Base-by-base conservation (phyloP, 1,140 invertebrate species). In the Drosophila suzukii region DNA sequence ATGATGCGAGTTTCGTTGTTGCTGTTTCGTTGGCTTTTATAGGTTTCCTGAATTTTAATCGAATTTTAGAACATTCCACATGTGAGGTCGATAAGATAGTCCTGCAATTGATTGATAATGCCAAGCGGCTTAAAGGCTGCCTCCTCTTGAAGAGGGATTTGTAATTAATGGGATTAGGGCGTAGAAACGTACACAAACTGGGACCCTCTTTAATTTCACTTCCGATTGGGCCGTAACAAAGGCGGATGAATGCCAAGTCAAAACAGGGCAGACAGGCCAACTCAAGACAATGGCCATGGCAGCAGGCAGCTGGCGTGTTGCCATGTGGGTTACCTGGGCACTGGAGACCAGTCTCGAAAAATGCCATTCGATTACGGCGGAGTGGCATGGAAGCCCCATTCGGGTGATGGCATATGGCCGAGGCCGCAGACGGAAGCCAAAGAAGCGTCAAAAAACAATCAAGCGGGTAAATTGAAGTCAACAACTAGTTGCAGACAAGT, bases 281-380 rank as follows among this genome's bases (percentile, higher is more conserved):
- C 47, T 12, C 54, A 62, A 83, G 81, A 82, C 78, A 74, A 77
- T 82, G 79, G 57, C 43, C 36, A 5, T 27, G 27, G 27, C 27
- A 54, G 38, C 57, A 61, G 58, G 36, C 36, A 67, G 60, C 73
- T 89, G 84, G 84, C 79, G 75, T 17, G 39, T 50, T 78, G 85
- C 84, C 84, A 89, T 89, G 76, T 89, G 66, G 84, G 79, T 88
- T 88, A 88, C 76, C 79, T 75, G 65, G 53, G 53, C 46, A 65
- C 72, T 58, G 53, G 36, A 11, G 46, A 36, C 30, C 27, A 6
- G 24, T 49, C 12, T 53, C 32, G 50, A 12, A 55, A 72, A 82
- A 78, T 44, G 58, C 34, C 30, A 55, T 54, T 66, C 60, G 61
- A 66, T 67, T 65, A 50, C 36, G 32, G 17, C 38, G 24, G 36